Conservation (phyloP, 2,888 invertebrate genomes). For the Parochlus steinenii region DNA sequence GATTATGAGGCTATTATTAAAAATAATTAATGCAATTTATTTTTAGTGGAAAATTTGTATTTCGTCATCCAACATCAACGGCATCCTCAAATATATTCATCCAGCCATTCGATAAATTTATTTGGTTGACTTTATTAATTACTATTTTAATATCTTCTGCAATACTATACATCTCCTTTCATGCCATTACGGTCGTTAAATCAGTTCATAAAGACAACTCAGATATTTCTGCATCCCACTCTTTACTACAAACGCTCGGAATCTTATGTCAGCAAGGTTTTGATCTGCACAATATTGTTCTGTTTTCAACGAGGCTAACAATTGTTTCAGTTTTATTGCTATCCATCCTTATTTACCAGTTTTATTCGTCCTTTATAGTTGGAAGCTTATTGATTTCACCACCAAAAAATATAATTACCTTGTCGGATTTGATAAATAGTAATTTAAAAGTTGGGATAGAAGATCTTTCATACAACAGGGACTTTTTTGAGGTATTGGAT, state of each 20-base stretch:
- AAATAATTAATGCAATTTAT: neutral
- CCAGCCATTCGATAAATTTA: constrained; percentile 1
- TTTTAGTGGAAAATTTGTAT: neutral
- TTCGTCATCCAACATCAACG: constrained; percentile 7
- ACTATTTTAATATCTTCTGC: too few species aligned
- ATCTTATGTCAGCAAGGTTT: constrained; percentile 10
- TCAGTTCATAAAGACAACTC: neutral
- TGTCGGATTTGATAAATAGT: constrained; percentile 6
- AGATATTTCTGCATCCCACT: neutral
- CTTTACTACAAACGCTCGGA: constrained; percentile 2
- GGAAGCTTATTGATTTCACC: constrained; percentile 1
- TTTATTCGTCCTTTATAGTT: constrained; percentile 7
- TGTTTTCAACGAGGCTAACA: constrained; percentile 1
- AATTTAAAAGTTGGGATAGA: constrained; percentile 5
- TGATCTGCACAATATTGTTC: neutral
- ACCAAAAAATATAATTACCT: constrained; percentile 7
- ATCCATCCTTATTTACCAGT: constrained; percentile 6
- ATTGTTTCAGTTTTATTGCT: neutral
- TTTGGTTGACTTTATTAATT: too few species aligned
- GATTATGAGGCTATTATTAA: too few species aligned
- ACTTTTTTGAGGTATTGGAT: constrained; percentile 19
- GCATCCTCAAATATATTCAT: constrained; percentile 2
- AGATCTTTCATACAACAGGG: neutral
- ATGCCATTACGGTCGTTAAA: neutral
- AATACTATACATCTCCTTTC: neutral